These are phyloP conservation scores for Limosa lapponica DNA, from an alignment of 2,797 vertebrate species.

Conservation along the genomic window DNA sequence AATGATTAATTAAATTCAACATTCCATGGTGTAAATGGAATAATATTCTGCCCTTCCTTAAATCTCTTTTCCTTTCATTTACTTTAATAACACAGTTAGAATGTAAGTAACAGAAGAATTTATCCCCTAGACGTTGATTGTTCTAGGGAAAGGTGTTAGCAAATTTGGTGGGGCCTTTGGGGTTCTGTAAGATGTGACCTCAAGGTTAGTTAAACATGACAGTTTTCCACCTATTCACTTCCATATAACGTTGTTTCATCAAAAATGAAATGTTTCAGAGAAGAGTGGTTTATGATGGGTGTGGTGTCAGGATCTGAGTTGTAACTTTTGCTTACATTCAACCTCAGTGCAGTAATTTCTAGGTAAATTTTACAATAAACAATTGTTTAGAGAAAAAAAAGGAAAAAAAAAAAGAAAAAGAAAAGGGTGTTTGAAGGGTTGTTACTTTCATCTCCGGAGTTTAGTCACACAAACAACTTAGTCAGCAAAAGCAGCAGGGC, in stretches of 20 bases:
- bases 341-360: neutral
- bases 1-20: neutral
- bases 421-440: neutral
- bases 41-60: neutral
- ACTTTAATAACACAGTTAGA: neutral
- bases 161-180: neutral
- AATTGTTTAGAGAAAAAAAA: too few relatives aligned
- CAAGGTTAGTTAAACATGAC: neutral
- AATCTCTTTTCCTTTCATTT: neutral
- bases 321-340: neutral
- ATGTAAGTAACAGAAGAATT: neutral
- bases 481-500: neutral
- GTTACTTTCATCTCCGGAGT: neutral
- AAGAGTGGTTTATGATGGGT: neutral
- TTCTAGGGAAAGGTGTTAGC: neutral
- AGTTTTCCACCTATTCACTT: neutral
- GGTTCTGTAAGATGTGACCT: neutral
- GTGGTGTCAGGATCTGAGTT: neutral
- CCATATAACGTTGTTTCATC: neutral
- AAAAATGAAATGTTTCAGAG: neutral
- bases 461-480: neutral
- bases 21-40: accelerated
- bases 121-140: accelerated
- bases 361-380: neutral
- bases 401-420: neutral